phyloP scores from a whole-genome alignment of 2,888 invertebrate genomes.

The Cephus pulcher region DNA sequence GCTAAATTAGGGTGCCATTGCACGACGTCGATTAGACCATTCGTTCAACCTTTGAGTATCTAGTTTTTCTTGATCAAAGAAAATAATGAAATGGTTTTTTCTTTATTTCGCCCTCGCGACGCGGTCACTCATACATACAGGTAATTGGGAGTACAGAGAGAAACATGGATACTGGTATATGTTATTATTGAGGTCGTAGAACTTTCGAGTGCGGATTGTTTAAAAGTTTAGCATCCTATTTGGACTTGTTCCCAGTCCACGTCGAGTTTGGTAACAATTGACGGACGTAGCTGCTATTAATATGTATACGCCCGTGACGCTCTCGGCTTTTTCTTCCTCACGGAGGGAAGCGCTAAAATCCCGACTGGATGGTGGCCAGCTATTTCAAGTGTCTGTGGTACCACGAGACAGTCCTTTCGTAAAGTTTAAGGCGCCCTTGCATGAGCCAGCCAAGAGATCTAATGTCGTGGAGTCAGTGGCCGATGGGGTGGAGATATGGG shows the following conservation, averaged over 20 bases:
- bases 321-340: not conserved
- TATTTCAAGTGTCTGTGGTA: slow-evolving; percentile 35
- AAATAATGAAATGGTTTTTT: slow-evolving; percentile 26
- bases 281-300: not conserved
- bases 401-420: slow-evolving; percentile 16
- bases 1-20: not conserved
- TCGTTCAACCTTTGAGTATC: slow-evolving; percentile 23
- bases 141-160: not conserved
- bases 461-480: slow-evolving; percentile 13
- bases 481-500: slow-evolving; percentile 9
- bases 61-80: slow-evolving; percentile 28
- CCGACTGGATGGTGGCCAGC: slow-evolving; percentile 52
- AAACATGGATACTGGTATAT: not conserved
- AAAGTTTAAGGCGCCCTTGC: slow-evolving; percentile 26
- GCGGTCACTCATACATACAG: slow-evolving; percentile 13
- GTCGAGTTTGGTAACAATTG: not conserved
- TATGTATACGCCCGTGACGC: not conserved
- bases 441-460: not conserved
- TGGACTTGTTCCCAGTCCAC: not conserved
- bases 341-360: slow-evolving; percentile 41
- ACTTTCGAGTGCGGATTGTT: not conserved
- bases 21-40: slow-evolving; percentile 35
- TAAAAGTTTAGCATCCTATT: not conserved
- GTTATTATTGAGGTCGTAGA: not conserved
- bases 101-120: not conserved